Evolutionary conservation across 2,888 invertebrate species (phyloP).

Genomic region (Lamproptera curius): DNA sequence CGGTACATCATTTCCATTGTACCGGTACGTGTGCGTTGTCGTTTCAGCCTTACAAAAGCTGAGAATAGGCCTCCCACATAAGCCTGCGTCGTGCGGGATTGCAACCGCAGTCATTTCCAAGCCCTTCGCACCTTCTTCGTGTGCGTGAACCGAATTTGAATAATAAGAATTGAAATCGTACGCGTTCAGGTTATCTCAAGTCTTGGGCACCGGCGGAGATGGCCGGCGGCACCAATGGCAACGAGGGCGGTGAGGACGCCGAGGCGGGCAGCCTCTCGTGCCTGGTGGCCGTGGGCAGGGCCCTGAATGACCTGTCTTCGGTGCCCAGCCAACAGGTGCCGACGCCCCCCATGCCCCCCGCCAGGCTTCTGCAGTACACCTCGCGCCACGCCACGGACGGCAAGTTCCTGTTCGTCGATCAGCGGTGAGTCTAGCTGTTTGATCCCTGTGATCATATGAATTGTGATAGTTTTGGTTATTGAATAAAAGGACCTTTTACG

Average conservation of each 20-base stretch:
- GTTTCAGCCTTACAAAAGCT: too few species aligned
- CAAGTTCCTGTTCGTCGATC: slow-evolving; percentile 95
- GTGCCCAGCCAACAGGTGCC: slow-evolving; percentile 30
- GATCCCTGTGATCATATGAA: too few species aligned
- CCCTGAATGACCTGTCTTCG: slow-evolving; percentile 79
- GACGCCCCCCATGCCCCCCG: slow-evolving; percentile 52
- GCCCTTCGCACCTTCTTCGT: too few species aligned
- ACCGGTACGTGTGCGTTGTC: too few species aligned
- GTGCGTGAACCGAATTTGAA: too few species aligned
- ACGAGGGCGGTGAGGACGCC: slow-evolving; percentile 77
- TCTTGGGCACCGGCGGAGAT: slow-evolving; percentile 92
- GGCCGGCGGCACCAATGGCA: slow-evolving; percentile 77
- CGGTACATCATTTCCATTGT: too few species aligned
- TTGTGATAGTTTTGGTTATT: too few species aligned
- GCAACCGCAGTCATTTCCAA: too few species aligned
- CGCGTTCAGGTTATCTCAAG: slow-evolving; percentile 91
- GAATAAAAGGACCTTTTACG: too few species aligned
- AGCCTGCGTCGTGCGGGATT: too few species aligned
- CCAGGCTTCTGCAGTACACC: slow-evolving; percentile 84
- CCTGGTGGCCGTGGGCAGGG: slow-evolving; percentile 91
- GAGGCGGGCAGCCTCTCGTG: slow-evolving; percentile 86
- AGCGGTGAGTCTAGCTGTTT: slow-evolving; percentile 89
- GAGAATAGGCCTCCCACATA: too few species aligned
- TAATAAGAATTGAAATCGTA: too few species aligned
- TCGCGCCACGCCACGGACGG: slow-evolving; percentile 94